Percentiles rank a stretch among this genome's conserved stretches.
Evolutionary conservation across 2,888 invertebrate species (phyloP).

Genomic region (Aspidiotus destructor): DNA sequence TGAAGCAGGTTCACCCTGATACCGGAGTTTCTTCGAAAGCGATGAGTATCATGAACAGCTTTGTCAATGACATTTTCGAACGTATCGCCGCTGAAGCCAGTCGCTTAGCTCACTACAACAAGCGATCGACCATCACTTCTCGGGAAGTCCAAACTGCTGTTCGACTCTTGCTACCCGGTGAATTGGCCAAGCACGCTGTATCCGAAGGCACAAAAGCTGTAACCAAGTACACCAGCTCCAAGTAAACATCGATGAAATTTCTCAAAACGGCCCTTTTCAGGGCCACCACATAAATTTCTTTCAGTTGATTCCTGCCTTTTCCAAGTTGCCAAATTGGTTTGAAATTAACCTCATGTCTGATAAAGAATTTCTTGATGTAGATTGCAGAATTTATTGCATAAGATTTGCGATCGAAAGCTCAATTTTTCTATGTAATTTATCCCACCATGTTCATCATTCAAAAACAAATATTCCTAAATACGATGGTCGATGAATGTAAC

Average conservation of each 20-base stretch:
- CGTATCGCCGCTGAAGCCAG: too few relatives aligned
- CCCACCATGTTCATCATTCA: too few relatives aligned
- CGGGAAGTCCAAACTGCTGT: conserved; percentile 62
- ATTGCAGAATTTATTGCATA: too few relatives aligned
- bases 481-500: too few relatives aligned
- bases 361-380: too few relatives aligned
- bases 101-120: conserved; percentile 51
- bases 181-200: conserved; percentile 61
- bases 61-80: conserved; percentile 64
- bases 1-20: conserved; percentile 53
- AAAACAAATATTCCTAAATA: too few relatives aligned
- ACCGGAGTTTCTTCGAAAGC: conserved; percentile 59
- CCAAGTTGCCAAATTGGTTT: too few relatives aligned
- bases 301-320: too few relatives aligned
- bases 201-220: conserved; percentile 57
- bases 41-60: conserved; percentile 65
- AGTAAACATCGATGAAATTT: conserved; percentile 40
- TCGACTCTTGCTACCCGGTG: conserved; percentile 57
- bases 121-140: conserved; percentile 55
- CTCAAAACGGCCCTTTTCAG: conserved; percentile 28
- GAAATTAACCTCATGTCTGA: too few relatives aligned
- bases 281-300: conserved; percentile 23
- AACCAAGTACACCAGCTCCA: conserved; percentile 48
- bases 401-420: too few relatives aligned
- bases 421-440: too few relatives aligned